phyloP scores from a whole-genome alignment of 2,113 vertebrate species.

The Eublepharis macularius region DNA sequence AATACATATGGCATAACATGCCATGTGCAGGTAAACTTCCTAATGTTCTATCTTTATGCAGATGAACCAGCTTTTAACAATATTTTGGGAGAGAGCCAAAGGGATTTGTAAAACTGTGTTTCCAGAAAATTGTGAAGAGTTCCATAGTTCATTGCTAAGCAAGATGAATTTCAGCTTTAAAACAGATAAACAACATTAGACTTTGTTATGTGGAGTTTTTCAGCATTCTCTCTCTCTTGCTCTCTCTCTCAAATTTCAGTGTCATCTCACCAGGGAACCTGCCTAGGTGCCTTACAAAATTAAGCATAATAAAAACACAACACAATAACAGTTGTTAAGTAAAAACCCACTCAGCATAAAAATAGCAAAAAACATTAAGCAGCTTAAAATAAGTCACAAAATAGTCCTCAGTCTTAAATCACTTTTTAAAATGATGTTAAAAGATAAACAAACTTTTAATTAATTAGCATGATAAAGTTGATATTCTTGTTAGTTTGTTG shows the following conservation, averaged over 20 bases:
- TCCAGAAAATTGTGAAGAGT: conserved; percentile 13
- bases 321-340: too few relatives aligned
- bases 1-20: neutral
- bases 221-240: neutral
- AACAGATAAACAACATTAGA: conserved; percentile 20
- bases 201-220: neutral
- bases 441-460: too few relatives aligned
- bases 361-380: too few relatives aligned
- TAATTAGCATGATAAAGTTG: neutral
- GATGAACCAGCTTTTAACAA: conserved; percentile 38
- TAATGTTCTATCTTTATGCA: neutral
- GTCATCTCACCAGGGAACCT: too few relatives aligned
- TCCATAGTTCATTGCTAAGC: neutral
- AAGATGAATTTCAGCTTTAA: conserved; percentile 34
- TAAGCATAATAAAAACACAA: too few relatives aligned
- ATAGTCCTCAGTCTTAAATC: too few relatives aligned
- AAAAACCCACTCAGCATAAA: too few relatives aligned
- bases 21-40: conserved; percentile 17
- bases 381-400: too few relatives aligned
- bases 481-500: neutral
- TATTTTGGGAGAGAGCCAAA: conserved; percentile 10
- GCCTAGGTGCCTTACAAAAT: too few relatives aligned
- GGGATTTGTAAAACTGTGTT: conserved; percentile 7
- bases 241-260: too few relatives aligned
- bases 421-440: too few relatives aligned